Percentiles rank a stretch among this genome's conserved stretches.
Evolutionary conservation across 2,797 vertebrate species (phyloP).

Genomic region (Octomys mimax): DNA sequence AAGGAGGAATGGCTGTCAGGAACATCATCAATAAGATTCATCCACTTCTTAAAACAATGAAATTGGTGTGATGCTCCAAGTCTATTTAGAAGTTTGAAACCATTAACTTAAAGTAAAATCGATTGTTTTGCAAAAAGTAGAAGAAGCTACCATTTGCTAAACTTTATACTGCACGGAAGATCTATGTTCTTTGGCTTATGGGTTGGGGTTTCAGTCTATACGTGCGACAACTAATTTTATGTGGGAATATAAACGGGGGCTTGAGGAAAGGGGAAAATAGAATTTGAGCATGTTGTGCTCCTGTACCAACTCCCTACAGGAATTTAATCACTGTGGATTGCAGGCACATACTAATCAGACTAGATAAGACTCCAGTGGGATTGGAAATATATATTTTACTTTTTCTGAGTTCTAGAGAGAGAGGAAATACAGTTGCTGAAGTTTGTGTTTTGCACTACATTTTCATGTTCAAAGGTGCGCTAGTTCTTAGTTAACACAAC

Average conservation of each 20-base stretch:
- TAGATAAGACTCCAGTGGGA: neutral
- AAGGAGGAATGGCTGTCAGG: conserved; percentile 25
- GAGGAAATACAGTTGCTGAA: neutral
- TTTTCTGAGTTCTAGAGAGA: conserved; percentile 15
- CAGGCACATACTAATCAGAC: neutral
- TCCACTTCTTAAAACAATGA: neutral
- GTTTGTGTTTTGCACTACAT: conserved; percentile 24
- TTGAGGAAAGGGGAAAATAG: neutral
- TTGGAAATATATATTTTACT: neutral
- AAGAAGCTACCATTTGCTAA: conserved; percentile 14
- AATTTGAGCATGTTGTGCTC: neutral
- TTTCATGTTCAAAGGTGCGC: neutral
- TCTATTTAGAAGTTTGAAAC: conserved; percentile 4
- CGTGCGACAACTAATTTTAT: neutral
- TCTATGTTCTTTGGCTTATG: neutral
- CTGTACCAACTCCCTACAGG: neutral
- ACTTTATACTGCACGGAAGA: neutral
- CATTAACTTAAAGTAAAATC: neutral
- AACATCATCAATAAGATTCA: neutral
- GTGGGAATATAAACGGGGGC: neutral
- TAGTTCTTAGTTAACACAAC: neutral
- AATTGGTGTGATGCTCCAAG: neutral
- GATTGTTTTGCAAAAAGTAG: neutral
- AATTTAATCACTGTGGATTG: neutral
- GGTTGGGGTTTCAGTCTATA: neutral